A percentile compares a stretch with the other conserved stretches of the same genome.
Evolutionary conservation across 2,888 invertebrate genomes (phyloP).

Genomic region (Opisthograptis luteolata): DNA sequence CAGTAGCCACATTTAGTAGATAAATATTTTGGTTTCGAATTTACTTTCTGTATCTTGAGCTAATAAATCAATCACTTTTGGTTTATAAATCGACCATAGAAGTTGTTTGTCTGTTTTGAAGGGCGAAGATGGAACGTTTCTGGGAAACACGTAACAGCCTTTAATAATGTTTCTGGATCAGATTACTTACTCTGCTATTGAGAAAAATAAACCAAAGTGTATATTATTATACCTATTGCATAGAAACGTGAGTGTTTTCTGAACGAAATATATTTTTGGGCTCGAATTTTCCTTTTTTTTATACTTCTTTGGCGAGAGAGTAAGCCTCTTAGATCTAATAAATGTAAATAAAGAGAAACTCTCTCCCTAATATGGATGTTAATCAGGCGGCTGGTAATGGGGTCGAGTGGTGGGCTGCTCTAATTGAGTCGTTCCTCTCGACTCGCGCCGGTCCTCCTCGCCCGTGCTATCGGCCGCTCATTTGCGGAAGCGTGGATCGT

Average conservation of each 20-base stretch:
- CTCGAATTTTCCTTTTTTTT: not conserved
- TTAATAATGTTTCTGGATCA: not conserved
- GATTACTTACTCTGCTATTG: not conserved
- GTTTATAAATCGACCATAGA: conserved; percentile 5
- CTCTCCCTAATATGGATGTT: not conserved
- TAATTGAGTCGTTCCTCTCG: not conserved
- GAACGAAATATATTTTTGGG: not conserved
- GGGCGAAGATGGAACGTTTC: conserved; percentile 8
- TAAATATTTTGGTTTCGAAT: conserved; percentile 15
- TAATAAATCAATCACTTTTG: conserved; percentile 9
- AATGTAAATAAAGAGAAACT: not conserved
- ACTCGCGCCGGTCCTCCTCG: not conserved
- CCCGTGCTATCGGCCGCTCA: too few relatives aligned
- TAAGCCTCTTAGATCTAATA: not conserved
- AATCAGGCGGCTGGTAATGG: not conserved
- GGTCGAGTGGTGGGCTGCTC: not conserved
- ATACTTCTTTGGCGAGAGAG: not conserved
- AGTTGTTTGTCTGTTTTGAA: conserved; percentile 21
- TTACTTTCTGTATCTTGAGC: not conserved
- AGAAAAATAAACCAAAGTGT: not conserved
- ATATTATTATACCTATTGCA: conserved; percentile 3
- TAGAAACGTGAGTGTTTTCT: not conserved
- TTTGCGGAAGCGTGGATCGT: not conserved
- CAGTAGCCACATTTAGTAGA: conserved; percentile 11
- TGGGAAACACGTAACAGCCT: not conserved